Percentiles rank a stretch among this genome's conserved stretches.
Evolutionary conservation across 2,113 vertebrate genomes (phyloP).

Genomic region (Aepyceros melampus): DNA sequence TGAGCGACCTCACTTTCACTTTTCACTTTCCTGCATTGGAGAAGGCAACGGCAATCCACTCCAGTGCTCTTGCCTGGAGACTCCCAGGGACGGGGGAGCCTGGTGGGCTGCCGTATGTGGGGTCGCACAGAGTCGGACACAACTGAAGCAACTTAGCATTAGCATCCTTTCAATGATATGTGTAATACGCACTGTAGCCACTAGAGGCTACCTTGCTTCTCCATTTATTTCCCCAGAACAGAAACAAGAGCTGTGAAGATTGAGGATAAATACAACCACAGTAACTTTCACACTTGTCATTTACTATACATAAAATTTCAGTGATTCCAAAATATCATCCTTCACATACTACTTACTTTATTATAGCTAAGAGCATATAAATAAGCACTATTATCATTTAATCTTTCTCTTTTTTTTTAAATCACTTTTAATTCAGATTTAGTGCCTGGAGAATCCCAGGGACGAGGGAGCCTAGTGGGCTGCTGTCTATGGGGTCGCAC

Average conservation of each 20-base stretch:
- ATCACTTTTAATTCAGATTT: background rate
- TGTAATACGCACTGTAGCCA: background rate
- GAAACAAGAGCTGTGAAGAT: background rate
- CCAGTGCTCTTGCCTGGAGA: too few species aligned
- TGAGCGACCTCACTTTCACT: too few species aligned
- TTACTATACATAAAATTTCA: background rate
- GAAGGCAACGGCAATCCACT: too few species aligned
- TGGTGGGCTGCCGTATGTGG: too few species aligned
- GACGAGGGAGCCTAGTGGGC: too few species aligned
- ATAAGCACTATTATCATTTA: background rate
- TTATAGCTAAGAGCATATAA: background rate
- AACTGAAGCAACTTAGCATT: too few species aligned
- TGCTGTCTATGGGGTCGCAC: too few species aligned
- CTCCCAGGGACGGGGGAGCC: too few species aligned
- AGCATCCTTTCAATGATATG: background rate
- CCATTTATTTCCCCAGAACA: background rate
- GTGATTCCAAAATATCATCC: background rate
- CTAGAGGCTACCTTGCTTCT: constrained; percentile 56
- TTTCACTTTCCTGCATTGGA: too few species aligned
- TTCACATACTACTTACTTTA: background rate
- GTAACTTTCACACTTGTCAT: background rate
- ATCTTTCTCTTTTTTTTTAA: background rate
- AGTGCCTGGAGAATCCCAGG: too few species aligned
- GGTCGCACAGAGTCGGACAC: too few species aligned
- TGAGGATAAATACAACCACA: background rate